Conservation (phyloP, 1,140 invertebrate species). For the Neomicropteryx cornuta region DNA sequence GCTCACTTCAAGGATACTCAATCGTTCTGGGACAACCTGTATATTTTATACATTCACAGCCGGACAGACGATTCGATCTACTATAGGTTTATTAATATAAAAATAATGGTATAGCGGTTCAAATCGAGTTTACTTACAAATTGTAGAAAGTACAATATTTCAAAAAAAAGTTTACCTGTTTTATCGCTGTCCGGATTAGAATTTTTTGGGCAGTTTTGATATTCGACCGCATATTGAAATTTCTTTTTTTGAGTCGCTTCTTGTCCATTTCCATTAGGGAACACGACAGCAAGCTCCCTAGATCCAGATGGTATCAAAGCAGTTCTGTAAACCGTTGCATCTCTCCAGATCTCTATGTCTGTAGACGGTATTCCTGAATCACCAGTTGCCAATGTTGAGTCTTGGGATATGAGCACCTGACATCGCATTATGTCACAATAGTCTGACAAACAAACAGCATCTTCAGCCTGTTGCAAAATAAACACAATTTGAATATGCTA, state of each 20-base stretch:
- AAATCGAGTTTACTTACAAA: conserved; percentile 5
- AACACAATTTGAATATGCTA: neutral
- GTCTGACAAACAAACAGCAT: conserved; percentile 83
- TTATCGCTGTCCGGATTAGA: conserved; percentile 9
- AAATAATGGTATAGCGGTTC: too few species aligned
- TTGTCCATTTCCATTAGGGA: conserved; percentile 14
- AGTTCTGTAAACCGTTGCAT: conserved; percentile 52
- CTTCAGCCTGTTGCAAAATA: conserved; percentile 64
- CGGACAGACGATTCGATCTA: too few species aligned
- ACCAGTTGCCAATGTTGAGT: conserved; percentile 46
- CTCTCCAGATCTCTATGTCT: conserved; percentile 66
- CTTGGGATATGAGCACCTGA: conserved; percentile 69
- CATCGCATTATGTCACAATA: conserved; percentile 94
- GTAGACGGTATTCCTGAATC: conserved; percentile 49
- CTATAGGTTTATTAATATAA: too few species aligned
- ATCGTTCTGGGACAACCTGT: too few species aligned
- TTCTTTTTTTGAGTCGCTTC: conserved; percentile 10
- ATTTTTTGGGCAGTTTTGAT: conserved; percentile 14
- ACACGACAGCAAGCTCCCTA: conserved; percentile 27
- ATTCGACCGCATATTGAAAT: conserved; percentile 9
- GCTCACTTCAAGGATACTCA: too few species aligned
- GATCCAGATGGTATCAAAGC: conserved; percentile 48
- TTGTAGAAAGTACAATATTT: neutral
- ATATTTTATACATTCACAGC: too few species aligned
- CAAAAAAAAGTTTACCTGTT: neutral